Conservation (phyloP, 2,888 invertebrate genomes). For the Matsumyia berberina region DNA sequence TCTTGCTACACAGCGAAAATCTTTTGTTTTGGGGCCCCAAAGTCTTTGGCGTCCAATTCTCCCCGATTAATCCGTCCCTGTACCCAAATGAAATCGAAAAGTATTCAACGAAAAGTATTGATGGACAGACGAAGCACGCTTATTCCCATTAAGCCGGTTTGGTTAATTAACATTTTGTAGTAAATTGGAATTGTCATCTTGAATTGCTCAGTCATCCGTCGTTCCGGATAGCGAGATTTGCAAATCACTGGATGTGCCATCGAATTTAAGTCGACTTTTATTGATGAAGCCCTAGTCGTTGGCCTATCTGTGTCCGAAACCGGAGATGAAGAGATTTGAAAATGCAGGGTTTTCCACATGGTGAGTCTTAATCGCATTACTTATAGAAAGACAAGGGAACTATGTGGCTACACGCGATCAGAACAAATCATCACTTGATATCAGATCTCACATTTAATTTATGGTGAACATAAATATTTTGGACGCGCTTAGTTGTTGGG, state of each 20-base stretch:
- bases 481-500: background rate
- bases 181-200: conserved; percentile 33
- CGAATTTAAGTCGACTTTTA: background rate
- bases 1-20: no score
- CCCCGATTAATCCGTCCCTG: conserved; percentile 8
- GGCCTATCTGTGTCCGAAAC: background rate
- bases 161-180: conserved; percentile 32
- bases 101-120: conserved; percentile 10
- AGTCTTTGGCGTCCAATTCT: no score
- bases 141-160: conserved; percentile 53
- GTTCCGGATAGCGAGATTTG: conserved; percentile 24
- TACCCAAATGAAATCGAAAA: conserved; percentile 10
- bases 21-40: background rate
- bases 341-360: background rate
- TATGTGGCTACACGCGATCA: background rate
- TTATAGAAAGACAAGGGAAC: background rate
- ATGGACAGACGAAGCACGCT: conserved; percentile 49
- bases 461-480: background rate
- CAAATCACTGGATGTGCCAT: conserved; percentile 2
- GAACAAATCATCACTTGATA: background rate
- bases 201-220: conserved; percentile 33
- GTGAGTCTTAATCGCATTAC: background rate
- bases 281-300: background rate
- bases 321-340: background rate
- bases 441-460: background rate